Base-by-base conservation (phyloP, 2,888 invertebrate genomes). In the Pristionchus maxplancki region DNA sequence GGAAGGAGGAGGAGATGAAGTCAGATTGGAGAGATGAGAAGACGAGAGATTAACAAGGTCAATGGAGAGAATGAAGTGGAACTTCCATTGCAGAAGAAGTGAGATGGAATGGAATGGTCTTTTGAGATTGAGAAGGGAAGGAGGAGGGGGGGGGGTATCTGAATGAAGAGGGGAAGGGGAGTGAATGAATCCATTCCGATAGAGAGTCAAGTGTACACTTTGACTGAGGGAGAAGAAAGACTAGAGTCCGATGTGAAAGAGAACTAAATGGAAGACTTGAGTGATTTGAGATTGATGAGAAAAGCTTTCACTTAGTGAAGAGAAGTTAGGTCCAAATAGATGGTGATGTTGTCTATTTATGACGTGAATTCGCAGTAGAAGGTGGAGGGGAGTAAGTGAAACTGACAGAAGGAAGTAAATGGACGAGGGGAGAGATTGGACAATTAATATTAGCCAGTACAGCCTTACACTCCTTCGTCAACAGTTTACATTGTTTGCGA, bases 361-460 rank as follows among this genome's bases (percentile, higher is more conserved):
- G 67, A 34, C 17, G 37, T 37, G 37, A 71, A 37, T 37, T 37
- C 2, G 44, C 15, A 58, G n/a, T 6, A 58, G 58, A 24, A 58
- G 44, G 34, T 15, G 15, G 28, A 11, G 44, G 44, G 31, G 74
- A 78, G 20, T 24, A 28, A 28, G 44, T 20, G 44, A 34, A 13
- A 48, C 17, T 58, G 53, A 34, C 20, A 53, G 13, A 31, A 34
- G 31, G 37, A 37, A 71, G 37, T 37, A 13, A 37, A 71, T 71
- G 71, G 34, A 24, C 31, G 31, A 20, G 71, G 13, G 34, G 31
- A 71, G 71, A 71, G 1, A 58, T 58, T n/a, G 28, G 44, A 5
- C 44, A 78, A 78, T 78, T 78, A 48, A 78, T 78, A 78, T 78
- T 78, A 78, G 78, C 78, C 44, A 78, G 78, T 78, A n/a, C 20